A percentile compares a stretch with the other conserved stretches of the same genome.
Evolutionary conservation across 2,797 vertebrate genomes (phyloP).

Genomic region (Takifugu rubripes): DNA sequence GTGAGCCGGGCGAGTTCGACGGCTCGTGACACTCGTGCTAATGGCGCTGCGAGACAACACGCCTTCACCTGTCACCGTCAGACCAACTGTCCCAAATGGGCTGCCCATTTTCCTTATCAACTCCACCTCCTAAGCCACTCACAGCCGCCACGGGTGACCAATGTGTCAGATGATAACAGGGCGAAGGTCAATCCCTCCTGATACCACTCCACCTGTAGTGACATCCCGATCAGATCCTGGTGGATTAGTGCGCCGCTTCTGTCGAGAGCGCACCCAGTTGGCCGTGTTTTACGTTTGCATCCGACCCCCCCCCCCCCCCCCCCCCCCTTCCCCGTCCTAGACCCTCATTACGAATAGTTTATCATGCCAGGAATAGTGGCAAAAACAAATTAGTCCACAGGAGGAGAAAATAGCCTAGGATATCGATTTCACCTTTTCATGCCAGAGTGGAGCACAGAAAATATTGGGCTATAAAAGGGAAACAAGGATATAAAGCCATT

Average conservation of each 20-base stretch:
- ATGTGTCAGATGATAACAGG: constrained; percentile 40
- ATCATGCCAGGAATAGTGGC: constrained; percentile 70
- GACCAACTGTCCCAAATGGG: constrained; percentile 27
- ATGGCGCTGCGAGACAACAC: constrained; percentile 25
- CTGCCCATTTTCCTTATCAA: constrained; percentile 51
- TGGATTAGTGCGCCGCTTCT: not conserved
- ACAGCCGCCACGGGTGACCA: constrained; percentile 17
- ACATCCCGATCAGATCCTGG: constrained; percentile 22
- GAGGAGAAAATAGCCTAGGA: constrained; percentile 65
- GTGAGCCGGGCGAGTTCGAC: constrained; percentile 32
- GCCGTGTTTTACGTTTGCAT: constrained; percentile 31
- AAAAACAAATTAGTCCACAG: constrained; percentile 72
- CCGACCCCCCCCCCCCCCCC: constrained; percentile 24
- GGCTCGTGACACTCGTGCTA: constrained; percentile 62
- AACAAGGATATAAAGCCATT: constrained; percentile 83
- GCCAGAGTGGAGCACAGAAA: constrained; percentile 75
- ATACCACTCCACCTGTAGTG: constrained; percentile 41
- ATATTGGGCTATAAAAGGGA: constrained; percentile 81
- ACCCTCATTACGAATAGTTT: constrained; percentile 66
- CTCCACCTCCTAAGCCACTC: constrained; percentile 54
- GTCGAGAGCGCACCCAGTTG: constrained; percentile 6
- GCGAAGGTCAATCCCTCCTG: constrained; percentile 65
- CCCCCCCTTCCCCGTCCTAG: constrained; percentile 42
- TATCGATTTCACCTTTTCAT: constrained; percentile 75
- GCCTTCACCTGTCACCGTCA: constrained; percentile 44